Evolutionary conservation across 2,888 invertebrate genomes (phyloP).

Genomic region (Amiota communis): DNA sequence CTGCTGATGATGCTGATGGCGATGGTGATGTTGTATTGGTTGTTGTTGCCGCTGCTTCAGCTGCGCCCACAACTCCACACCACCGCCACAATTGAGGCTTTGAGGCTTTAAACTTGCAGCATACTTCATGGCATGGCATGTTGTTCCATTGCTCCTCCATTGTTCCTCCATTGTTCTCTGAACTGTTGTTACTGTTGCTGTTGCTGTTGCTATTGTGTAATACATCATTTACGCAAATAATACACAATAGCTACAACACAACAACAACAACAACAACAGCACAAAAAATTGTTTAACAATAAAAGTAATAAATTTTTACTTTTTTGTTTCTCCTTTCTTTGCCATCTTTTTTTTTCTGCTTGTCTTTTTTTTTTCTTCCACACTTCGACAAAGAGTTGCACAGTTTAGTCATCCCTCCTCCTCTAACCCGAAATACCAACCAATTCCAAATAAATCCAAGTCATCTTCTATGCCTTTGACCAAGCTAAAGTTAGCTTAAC

Average conservation of each 20-base stretch:
- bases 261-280: too few species aligned
- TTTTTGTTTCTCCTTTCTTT: slow-evolving; percentile 7
- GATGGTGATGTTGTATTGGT: slow-evolving; percentile 18
- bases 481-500: neutral
- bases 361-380: neutral
- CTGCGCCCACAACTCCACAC: slow-evolving; percentile 14
- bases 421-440: neutral
- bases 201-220: slow-evolving; percentile 39
- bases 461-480: too few species aligned
- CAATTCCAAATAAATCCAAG: too few species aligned
- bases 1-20: slow-evolving; percentile 21
- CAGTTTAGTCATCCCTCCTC: neutral
- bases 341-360: neutral
- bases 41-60: slow-evolving; percentile 43
- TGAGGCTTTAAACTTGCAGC: too few species aligned
- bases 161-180: slow-evolving; percentile 14
- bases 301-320: slow-evolving; percentile 26
- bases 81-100: neutral
- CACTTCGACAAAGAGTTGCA: neutral
- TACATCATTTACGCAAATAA: slow-evolving; percentile 53
- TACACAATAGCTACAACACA: slow-evolving; percentile 34
- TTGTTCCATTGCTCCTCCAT: slow-evolving; percentile 13
- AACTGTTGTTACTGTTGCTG: slow-evolving; percentile 2
- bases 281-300: slow-evolving; percentile 25
- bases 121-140: neutral